Evolutionary conservation across 2,797 vertebrate species (phyloP).

Genomic region (Philypnodon macrostomus): DNA sequence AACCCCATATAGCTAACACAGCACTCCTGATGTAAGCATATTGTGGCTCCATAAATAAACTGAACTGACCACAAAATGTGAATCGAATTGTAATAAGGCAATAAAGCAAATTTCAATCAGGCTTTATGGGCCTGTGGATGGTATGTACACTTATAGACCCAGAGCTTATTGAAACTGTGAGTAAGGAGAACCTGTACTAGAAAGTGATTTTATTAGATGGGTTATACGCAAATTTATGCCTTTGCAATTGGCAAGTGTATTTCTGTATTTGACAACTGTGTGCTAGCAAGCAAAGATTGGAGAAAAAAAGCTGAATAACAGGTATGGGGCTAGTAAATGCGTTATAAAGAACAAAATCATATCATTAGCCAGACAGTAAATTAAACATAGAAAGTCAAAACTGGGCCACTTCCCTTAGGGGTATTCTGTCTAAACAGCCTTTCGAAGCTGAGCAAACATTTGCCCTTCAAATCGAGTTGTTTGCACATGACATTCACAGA

Average conservation of each 20-base stretch:
- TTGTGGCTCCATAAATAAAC: conserved; percentile 73
- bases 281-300: neutral
- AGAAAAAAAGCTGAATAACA: neutral
- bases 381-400: too few species aligned
- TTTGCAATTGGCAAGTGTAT: neutral
- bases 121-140: conserved; percentile 42
- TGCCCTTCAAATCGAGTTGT: too few species aligned
- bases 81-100: conserved; percentile 72
- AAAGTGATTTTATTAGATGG: conserved; percentile 17
- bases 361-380: too few species aligned
- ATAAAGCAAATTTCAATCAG: conserved; percentile 80
- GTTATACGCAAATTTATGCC: conserved; percentile 2
- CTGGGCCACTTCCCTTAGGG: too few species aligned
- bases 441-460: too few species aligned
- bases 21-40: conserved; percentile 53
- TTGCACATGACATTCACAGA: too few species aligned
- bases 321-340: too few species aligned
- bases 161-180: conserved; percentile 64
- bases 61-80: conserved; percentile 71
- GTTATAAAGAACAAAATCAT: too few species aligned
- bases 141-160: conserved; percentile 62
- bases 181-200: conserved; percentile 13
- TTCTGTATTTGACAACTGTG: conserved; percentile 1
- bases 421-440: too few species aligned
- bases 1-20: neutral